Conservation (phyloP, 2,888 invertebrate species). For the Tenthredo distinguenda region DNA sequence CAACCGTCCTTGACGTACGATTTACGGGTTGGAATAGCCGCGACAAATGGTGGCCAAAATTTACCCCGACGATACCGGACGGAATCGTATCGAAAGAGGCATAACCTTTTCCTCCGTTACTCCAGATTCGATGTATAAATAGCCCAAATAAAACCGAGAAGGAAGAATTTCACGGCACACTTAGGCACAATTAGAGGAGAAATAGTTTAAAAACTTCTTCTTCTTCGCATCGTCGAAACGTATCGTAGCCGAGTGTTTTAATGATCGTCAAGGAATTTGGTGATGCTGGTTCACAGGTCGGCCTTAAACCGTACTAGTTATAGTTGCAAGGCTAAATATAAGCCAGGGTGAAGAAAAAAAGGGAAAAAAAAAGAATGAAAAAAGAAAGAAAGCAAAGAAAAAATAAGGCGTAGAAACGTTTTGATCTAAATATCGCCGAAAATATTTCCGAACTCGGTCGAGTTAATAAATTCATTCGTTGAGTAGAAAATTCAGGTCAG, state of each 20-base stretch:
- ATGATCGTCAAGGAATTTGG: background rate
- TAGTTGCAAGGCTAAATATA: background rate
- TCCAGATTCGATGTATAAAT: background rate
- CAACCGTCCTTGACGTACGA: background rate
- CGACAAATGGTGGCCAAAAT: background rate
- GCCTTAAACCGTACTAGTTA: background rate
- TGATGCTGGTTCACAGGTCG: background rate
- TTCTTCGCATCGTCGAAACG: background rate
- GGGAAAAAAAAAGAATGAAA: too few relatives aligned
- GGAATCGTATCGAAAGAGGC: background rate
- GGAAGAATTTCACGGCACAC: background rate
- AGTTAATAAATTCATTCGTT: slow-evolving; percentile 15
- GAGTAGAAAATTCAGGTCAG: slow-evolving; percentile 8
- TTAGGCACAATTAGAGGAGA: background rate
- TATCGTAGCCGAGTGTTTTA: background rate
- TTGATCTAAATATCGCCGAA: slow-evolving; percentile 10
- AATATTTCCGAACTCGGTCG: slow-evolving; percentile 34
- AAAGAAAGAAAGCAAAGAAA: background rate
- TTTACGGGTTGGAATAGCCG: background rate
- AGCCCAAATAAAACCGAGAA: background rate
- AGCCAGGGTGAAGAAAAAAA: background rate
- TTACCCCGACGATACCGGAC: background rate
- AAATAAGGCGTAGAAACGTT: background rate
- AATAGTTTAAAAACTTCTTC: background rate
- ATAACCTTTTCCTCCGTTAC: background rate